Evolutionary conservation across 2,888 invertebrate species (phyloP).

Genomic region (Homarus gammarus): DNA sequence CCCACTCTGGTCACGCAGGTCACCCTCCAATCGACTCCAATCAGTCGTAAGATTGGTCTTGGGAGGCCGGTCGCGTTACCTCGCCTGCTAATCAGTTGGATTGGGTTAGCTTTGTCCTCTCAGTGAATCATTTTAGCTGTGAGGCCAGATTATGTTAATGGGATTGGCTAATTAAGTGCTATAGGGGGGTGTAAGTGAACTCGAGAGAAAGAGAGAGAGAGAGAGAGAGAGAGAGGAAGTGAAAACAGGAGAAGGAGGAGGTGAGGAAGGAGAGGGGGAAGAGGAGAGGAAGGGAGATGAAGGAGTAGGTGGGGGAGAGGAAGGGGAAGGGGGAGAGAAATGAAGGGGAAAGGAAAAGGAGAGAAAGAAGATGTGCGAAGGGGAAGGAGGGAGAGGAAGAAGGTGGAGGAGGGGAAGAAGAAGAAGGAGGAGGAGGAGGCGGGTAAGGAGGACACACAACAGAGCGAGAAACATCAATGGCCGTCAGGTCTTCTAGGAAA

Average conservation of each 20-base stretch:
- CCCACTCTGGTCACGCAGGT: too few relatives aligned
- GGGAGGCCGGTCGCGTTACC: too few relatives aligned
- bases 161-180: too few relatives aligned
- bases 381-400: background rate
- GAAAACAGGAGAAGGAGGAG: background rate
- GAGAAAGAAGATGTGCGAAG: background rate
- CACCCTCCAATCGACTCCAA: too few relatives aligned
- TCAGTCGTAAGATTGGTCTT: too few relatives aligned
- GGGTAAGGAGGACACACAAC: background rate
- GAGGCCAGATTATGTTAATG: too few relatives aligned
- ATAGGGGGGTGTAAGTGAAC: constrained; percentile 16
- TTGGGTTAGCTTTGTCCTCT: too few relatives aligned
- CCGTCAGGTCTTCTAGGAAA: too few relatives aligned
- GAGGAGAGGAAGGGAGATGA: background rate
- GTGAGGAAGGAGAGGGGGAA: background rate
- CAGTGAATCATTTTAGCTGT: too few relatives aligned
- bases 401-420: background rate
- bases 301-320: constrained; percentile 8
- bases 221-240: constrained; percentile 31
- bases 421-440: background rate
- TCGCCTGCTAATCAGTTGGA: too few relatives aligned
- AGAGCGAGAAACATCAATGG: too few relatives aligned
- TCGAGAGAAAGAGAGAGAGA: constrained; percentile 11
- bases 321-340: background rate
- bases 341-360: background rate